These are phyloP conservation scores for Pampus argenteus DNA, from an alignment of 2,797 vertebrate species.

Conservation along the genomic window DNA sequence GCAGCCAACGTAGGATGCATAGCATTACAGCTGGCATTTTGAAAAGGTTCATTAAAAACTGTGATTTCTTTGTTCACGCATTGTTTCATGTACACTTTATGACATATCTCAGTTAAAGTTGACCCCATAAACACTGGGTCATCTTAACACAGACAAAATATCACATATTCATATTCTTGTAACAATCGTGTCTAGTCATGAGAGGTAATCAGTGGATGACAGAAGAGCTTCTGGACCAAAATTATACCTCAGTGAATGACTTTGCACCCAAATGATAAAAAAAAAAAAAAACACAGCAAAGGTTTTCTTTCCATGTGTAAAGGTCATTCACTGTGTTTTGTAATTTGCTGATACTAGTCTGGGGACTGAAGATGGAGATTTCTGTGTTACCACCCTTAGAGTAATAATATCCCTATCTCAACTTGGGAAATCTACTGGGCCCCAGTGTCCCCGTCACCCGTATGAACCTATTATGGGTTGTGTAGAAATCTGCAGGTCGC, in stretches of 20 bases:
- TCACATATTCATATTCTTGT: slow-evolving; percentile 10
- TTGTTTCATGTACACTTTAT: slow-evolving; percentile 67
- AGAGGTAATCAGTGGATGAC: slow-evolving; percentile 63
- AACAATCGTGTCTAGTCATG: slow-evolving; percentile 35
- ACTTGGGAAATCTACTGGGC: slow-evolving; percentile 86
- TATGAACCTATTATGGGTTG: slow-evolving; percentile 83
- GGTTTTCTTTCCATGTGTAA: slow-evolving; percentile 74
- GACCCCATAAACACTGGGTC: slow-evolving; percentile 56
- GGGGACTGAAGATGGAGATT: slow-evolving; percentile 86
- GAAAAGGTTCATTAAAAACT: slow-evolving; percentile 80
- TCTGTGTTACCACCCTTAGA: slow-evolving; percentile 81
- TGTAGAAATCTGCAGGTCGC: slow-evolving; percentile 84
- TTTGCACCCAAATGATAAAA: slow-evolving; percentile 67
- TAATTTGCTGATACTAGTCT: slow-evolving; percentile 86
- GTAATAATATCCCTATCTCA: slow-evolving; percentile 88
- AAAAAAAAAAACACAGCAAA: slow-evolving; percentile 56
- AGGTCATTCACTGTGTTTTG: slow-evolving; percentile 84
- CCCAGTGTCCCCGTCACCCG: slow-evolving; percentile 81
- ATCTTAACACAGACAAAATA: slow-evolving; percentile 39
- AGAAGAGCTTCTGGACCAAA: slow-evolving; percentile 62
- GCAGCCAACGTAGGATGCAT: slow-evolving; percentile 68
- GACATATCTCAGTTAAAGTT: slow-evolving; percentile 54
- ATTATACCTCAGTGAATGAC: slow-evolving; percentile 68
- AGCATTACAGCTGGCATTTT: slow-evolving; percentile 78
- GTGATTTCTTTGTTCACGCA: slow-evolving; percentile 74